These are phyloP conservation scores for Damaliscus lunatus DNA, from an alignment of 2,113 vertebrate genomes.

Conservation along the genomic window DNA sequence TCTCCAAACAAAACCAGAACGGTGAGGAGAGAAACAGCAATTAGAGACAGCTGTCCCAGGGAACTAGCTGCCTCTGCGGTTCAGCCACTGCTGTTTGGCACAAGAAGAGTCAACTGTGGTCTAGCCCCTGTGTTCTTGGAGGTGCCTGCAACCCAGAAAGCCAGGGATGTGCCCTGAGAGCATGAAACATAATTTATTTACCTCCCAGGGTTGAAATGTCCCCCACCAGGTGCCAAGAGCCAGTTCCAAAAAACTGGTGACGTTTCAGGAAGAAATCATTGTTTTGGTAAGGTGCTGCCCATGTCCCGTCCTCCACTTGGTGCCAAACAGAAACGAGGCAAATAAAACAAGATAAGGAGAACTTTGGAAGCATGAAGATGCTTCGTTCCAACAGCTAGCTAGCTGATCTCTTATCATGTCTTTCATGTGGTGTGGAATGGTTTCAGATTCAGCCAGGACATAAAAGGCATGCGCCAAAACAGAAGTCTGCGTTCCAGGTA, in stretches of 20 bases:
- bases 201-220: neutral
- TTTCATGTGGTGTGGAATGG: accelerated
- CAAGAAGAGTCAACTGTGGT: neutral
- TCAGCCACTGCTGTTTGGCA: neutral
- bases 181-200: conserved; percentile 28
- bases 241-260: conserved; percentile 61
- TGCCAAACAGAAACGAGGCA: conserved; percentile 43
- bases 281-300: conserved; percentile 55
- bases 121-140: neutral
- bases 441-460: neutral
- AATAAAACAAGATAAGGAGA: conserved; percentile 48
- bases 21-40: conserved; percentile 36
- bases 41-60: neutral
- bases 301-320: conserved; percentile 1
- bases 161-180: neutral
- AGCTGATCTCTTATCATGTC: neutral
- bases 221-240: conserved; percentile 16
- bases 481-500: neutral
- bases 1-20: conserved; percentile 56
- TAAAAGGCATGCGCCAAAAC: neutral
- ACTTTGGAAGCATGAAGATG: accelerated
- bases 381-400: neutral
- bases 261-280: conserved; percentile 47
- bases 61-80: neutral
- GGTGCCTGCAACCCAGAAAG: conserved; percentile 27